Conservation (phyloP, 2,888 invertebrate genomes). For the Luperina nickerlii region DNA sequence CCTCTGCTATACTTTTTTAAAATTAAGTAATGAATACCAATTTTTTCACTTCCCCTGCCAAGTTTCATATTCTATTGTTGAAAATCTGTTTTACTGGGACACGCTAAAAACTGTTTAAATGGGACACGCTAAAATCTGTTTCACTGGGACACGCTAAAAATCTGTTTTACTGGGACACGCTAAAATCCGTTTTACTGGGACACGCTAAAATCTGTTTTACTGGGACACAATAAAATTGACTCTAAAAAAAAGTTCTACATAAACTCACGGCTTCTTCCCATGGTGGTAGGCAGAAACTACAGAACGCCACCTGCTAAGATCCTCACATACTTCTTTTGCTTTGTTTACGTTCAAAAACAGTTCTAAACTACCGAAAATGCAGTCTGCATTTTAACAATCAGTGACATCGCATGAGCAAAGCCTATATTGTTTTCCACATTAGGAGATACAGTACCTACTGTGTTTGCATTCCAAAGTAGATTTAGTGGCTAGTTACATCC, state of each 20-base stretch:
- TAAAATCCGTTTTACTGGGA: too few relatives aligned
- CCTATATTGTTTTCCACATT: background rate
- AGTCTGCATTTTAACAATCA: background rate
- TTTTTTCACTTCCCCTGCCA: background rate
- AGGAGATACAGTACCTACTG: background rate
- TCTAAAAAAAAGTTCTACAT: too few relatives aligned
- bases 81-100: background rate
- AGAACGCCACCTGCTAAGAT: too few relatives aligned
- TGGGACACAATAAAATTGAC: too few relatives aligned
- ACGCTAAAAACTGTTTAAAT: background rate
- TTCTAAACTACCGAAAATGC: background rate
- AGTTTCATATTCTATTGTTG: background rate
- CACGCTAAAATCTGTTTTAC: too few relatives aligned
- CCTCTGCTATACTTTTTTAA: background rate
- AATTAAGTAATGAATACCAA: too few relatives aligned
- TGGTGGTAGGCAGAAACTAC: too few relatives aligned
- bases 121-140: too few relatives aligned
- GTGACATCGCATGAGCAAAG: background rate
- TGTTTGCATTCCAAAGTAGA: constrained; percentile 2
- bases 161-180: too few relatives aligned
- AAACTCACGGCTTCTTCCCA: too few relatives aligned
- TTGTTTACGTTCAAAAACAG: background rate
- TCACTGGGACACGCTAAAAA: too few relatives aligned
- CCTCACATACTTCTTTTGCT: too few relatives aligned
- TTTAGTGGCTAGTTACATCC: background rate